Evolutionary conservation across 2,113 vertebrate species (phyloP).

Genomic region (Hypocryptadius cinnamomeus): DNA sequence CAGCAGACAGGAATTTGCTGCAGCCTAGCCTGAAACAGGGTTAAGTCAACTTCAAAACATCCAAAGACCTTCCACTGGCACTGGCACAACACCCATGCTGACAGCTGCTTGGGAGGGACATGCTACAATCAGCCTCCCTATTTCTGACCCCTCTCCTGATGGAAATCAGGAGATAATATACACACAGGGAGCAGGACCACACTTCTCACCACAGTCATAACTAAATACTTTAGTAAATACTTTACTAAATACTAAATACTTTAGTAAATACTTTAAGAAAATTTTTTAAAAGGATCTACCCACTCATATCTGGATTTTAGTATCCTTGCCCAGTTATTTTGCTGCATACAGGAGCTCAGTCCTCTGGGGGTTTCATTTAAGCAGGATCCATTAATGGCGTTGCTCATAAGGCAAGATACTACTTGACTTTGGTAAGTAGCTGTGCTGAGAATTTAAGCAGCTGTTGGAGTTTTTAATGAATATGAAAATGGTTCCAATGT

Average conservation of each 20-base stretch:
- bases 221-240: background rate
- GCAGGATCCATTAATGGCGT: background rate
- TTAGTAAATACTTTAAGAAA: background rate
- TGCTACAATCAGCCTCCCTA: background rate
- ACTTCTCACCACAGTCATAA: background rate
- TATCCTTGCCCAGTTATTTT: background rate
- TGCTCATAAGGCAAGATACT: slow-evolving; percentile 44
- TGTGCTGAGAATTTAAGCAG: slow-evolving; percentile 9
- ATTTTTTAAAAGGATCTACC: background rate
- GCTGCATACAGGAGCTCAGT: background rate
- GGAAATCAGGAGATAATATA: background rate
- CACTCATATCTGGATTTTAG: background rate
- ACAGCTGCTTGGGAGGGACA: background rate
- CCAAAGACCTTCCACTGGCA: background rate
- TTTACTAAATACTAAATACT: background rate
- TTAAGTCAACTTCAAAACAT: background rate
- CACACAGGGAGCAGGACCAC: background rate
- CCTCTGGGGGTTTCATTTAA: slow-evolving; percentile 31
- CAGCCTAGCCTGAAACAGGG: background rate
- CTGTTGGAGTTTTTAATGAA: slow-evolving; percentile 26
- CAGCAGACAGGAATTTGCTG: background rate
- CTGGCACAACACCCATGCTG: background rate
- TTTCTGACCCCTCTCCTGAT: background rate
- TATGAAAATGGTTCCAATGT: slow-evolving; percentile 20
- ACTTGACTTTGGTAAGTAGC: slow-evolving; percentile 39